Conservation (phyloP, 1,140 invertebrate genomes). For the Orussus abietinus region DNA sequence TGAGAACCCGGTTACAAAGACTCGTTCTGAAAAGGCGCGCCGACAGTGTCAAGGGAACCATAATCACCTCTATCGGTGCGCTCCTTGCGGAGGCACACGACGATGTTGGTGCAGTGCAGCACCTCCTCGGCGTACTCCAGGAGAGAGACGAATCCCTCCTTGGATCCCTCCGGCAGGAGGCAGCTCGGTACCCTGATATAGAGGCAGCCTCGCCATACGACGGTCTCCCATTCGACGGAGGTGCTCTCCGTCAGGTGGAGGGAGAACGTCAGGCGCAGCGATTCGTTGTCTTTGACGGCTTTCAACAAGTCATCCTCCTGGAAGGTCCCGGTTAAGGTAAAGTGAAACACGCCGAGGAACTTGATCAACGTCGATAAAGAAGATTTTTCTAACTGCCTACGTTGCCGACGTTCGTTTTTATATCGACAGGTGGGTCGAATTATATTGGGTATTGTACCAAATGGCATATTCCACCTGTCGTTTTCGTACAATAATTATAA, state of each 20-base stretch:
- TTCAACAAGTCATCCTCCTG: conserved; percentile 59
- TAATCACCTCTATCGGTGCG: conserved; percentile 71
- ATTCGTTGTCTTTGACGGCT: conserved; percentile 59
- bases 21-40: no score
- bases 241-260: conserved; percentile 74
- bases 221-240: conserved; percentile 76
- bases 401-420: no score
- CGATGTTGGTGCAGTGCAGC: conserved; percentile 75
- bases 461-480: no score
- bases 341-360: background rate
- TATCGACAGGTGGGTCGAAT: no score
- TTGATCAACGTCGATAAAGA: no score
- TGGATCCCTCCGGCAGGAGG: conserved; percentile 82
- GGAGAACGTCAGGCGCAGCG: conserved; percentile 70
- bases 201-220: conserved; percentile 73
- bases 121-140: conserved; percentile 95
- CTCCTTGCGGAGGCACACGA: conserved; percentile 81
- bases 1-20: no score
- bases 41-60: no score
- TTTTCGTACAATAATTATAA: no score
- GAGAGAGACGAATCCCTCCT: conserved; percentile 87
- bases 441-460: no score
- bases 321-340: conserved; percentile 11
- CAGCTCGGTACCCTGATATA: conserved; percentile 84
- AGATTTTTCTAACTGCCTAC: no score